phyloP scores from a whole-genome alignment of 2,888 invertebrate genomes.

The Eupithecia dodoneata region DNA sequence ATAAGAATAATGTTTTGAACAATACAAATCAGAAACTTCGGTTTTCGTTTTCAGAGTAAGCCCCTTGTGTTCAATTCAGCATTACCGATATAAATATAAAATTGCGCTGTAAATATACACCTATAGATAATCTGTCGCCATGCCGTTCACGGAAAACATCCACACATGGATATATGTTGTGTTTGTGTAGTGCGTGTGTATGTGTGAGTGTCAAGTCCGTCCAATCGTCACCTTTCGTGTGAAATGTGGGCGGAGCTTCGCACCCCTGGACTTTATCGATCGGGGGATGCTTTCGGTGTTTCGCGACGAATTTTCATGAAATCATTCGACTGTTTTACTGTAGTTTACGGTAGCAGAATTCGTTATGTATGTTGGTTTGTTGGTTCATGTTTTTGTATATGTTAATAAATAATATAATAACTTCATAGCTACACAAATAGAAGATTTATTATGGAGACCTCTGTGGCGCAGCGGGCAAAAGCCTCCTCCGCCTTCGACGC shows the following conservation, averaged over 20 bases:
- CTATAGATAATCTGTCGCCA: neutral
- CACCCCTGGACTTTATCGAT: conserved; percentile 54
- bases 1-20: neutral
- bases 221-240: conserved; percentile 82
- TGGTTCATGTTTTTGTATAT: too few relatives aligned
- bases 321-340: neutral
- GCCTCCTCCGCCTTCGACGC: too few relatives aligned
- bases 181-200: conserved; percentile 1
- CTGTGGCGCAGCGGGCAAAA: too few relatives aligned
- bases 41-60: neutral
- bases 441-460: too few relatives aligned
- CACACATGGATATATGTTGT: neutral
- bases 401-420: too few relatives aligned
- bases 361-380: neutral
- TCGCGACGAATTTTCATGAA: conserved; percentile 26
- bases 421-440: too few relatives aligned
- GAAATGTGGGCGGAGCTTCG: conserved; percentile 77
- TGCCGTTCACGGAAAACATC: conserved; percentile 7
- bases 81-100: too few relatives aligned
- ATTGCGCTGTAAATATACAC: neutral
- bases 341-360: neutral
- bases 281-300: conserved; percentile 25
- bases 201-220: conserved; percentile 49
- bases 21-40: neutral
- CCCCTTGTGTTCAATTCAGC: neutral